These are phyloP conservation scores for Hylaeus anthracinus DNA, from an alignment of 1,140 invertebrate species.

Conservation along the genomic window DNA sequence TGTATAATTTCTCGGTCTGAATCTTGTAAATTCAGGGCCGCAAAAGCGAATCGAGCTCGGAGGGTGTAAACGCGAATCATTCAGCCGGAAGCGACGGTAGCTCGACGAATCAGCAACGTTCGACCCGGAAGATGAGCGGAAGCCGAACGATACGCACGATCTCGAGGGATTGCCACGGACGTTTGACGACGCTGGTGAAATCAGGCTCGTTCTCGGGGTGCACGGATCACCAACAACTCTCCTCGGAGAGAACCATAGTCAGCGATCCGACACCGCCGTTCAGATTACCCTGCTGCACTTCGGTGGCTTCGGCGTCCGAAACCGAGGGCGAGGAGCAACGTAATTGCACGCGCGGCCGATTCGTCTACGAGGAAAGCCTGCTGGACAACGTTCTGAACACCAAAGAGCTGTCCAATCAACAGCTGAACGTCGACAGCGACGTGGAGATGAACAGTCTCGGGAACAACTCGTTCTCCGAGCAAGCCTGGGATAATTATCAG, in stretches of 20 bases:
- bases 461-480: conserved; percentile 91
- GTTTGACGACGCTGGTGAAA: conserved; percentile 82
- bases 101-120: conserved; percentile 71
- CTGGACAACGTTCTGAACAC: conserved; percentile 67
- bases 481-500: conserved; percentile 92
- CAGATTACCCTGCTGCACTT: conserved; percentile 67
- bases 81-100: conserved; percentile 77
- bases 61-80: conserved; percentile 74
- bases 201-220: conserved; percentile 86
- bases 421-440: conserved; percentile 76
- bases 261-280: conserved; percentile 83
- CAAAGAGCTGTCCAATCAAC: conserved; percentile 68
- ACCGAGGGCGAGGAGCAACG: conserved; percentile 77
- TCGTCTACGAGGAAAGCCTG: conserved; percentile 66
- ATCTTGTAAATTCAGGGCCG: conserved; percentile 71
- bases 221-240: conserved; percentile 79
- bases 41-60: conserved; percentile 84
- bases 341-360: conserved; percentile 56
- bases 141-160: conserved; percentile 62
- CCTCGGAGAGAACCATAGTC: conserved; percentile 82
- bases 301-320: conserved; percentile 74
- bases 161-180: conserved; percentile 61
- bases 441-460: conserved; percentile 79
- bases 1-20: too few species aligned
- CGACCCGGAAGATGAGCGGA: conserved; percentile 65